phyloP scores from a whole-genome alignment of 2,113 vertebrate genomes.

The Ochotona princeps region DNA sequence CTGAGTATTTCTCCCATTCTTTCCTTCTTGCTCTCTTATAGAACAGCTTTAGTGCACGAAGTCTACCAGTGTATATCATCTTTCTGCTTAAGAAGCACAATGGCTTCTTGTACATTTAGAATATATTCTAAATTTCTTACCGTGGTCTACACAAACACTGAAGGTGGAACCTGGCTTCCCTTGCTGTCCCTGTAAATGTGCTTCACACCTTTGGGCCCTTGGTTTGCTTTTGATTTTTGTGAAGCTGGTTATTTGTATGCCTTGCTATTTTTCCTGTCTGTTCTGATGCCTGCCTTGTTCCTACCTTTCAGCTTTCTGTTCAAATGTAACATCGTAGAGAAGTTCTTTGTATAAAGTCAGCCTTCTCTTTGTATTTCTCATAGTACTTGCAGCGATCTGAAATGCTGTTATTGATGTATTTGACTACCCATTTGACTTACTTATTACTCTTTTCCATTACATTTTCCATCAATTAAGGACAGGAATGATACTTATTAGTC shows the following conservation, averaged over 20 bases:
- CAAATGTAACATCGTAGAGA: neutral
- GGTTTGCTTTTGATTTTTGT: neutral
- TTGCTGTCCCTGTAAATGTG: neutral
- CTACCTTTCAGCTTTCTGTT: neutral
- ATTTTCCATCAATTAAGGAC: neutral
- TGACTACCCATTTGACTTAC: neutral
- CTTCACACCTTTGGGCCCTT: neutral
- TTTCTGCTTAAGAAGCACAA: neutral
- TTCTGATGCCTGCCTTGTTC: neutral
- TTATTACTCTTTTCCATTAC: neutral
- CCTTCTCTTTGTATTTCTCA: neutral
- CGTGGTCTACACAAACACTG: neutral
- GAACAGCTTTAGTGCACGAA: neutral
- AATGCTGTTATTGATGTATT: conserved; percentile 13
- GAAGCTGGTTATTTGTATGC: neutral
- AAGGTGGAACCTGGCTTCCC: neutral
- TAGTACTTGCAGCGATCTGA: neutral
- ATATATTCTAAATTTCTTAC: conserved; percentile 9
- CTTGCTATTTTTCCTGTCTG: neutral
- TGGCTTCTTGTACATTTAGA: neutral
- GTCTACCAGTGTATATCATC: neutral
- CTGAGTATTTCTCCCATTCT: neutral
- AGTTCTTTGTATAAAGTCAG: neutral
- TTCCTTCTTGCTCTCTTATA: neutral
- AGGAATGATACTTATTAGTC: neutral